Evolutionary conservation across 2,113 vertebrate genomes (phyloP), one percentile per base, ranked within the genome.

Genomic region (Nycticorax nycticorax): DNA sequence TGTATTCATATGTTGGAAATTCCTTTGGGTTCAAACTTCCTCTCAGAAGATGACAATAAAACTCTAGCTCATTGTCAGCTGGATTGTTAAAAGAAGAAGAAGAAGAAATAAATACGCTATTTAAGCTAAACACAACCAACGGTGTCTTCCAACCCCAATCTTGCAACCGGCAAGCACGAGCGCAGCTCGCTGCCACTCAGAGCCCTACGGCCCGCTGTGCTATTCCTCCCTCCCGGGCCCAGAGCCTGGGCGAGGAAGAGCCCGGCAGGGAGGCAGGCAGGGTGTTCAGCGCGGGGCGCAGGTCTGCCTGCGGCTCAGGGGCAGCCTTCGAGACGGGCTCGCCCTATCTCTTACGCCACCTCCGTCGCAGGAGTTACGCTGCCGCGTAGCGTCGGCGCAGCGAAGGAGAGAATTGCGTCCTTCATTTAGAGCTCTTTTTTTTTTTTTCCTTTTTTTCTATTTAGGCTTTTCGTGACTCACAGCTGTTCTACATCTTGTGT

Each of bases 21-120:
- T 98, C 98, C 98, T 98, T 98, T 97, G 97, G 98, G 96, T 99
- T 98, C 98, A 98, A 97, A 98, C 98, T 98, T 97, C 98, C 98
- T 98, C 98, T 98, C 96, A 99, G 98, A 98, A 99, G 98, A 97
- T 99, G 98, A 97, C 98, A 99, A 97, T 98, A 98, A 98, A 99
- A 99, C 97, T 98, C 98, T 96, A 99, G 96, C 96, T 98, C 98
- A 96, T 98, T 98, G 96, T 98, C 98, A 97, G 98, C 98, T 99
- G 95, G 93, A 97, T 95, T 95, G 56, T 97, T 95, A 88, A 92
- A 97, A 88, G 90, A 97, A 97, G 96, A 95, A 93, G 76, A 90
- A 92, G 91, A 96, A 96, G 89, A 96, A 97, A 95, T 94, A 93
- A 97, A 94, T n/a, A 87, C 91, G 84, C 89, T 85, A 85, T 88